These are phyloP conservation scores for Sylvilagus bachmani DNA, from an alignment of 2,113 vertebrate genomes.

Conservation along the genomic window DNA sequence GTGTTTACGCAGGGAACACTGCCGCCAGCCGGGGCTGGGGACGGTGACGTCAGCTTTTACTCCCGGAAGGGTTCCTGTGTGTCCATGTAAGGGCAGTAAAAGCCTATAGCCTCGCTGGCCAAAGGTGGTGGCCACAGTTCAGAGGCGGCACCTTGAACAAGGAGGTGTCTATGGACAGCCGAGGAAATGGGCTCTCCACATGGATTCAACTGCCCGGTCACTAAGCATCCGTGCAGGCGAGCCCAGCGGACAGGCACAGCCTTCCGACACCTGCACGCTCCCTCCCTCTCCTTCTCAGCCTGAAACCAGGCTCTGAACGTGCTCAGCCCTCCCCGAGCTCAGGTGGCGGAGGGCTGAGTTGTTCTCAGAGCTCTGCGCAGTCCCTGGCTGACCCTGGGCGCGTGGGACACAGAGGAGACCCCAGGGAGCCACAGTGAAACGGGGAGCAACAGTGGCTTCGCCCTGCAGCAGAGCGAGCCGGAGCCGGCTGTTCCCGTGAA, in stretches of 20 bases:
- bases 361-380: neutral
- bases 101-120: neutral
- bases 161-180: neutral
- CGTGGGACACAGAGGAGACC: neutral
- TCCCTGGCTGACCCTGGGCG: neutral
- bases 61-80: neutral
- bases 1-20: neutral
- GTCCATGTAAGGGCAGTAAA: neutral
- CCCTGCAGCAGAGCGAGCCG: neutral
- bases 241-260: neutral
- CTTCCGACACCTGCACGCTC: neutral
- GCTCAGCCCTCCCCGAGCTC: neutral
- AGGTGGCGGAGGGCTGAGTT: neutral
- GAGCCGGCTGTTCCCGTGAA: neutral
- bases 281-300: neutral
- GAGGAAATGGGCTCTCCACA: no score
- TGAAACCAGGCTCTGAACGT: neutral
- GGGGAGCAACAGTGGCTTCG: neutral
- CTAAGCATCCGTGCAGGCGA: neutral
- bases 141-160: neutral
- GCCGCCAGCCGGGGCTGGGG: neutral
- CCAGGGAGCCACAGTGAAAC: neutral
- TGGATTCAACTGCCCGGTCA: neutral
- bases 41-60: neutral
- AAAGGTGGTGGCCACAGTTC: neutral